Conservation (phyloP, 2,113 vertebrate genomes). For the Pluvialis apricaria region DNA sequence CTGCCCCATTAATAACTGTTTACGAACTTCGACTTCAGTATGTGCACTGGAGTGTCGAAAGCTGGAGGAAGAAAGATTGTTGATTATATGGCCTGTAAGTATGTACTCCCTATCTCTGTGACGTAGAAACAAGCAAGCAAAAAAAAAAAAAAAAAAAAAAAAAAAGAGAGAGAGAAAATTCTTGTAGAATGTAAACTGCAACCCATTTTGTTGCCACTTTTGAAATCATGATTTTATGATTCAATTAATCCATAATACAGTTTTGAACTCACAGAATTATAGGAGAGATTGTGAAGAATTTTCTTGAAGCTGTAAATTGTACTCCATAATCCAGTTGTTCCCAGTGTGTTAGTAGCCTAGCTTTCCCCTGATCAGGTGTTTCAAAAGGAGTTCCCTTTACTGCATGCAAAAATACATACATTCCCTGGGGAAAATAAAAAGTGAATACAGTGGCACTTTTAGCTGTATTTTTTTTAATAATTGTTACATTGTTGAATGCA, state of each 20-base stretch:
- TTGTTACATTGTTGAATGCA: not conserved
- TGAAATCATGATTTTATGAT: not conserved
- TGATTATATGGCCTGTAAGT: not conserved
- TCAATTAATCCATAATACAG: not conserved
- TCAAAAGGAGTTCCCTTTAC: conserved; percentile 98
- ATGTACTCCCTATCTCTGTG: not conserved
- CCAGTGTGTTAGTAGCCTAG: conserved; percentile 96
- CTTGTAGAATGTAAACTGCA: not conserved
- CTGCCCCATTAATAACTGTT: not conserved
- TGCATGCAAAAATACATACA: conserved; percentile 98
- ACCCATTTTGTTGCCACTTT: not conserved
- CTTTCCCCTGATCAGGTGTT: conserved; percentile 97
- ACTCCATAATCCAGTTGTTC: conserved; percentile 97
- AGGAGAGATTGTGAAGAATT: conserved; percentile 98
- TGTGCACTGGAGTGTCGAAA: not conserved
- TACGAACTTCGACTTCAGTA: not conserved
- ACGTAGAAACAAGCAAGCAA: not conserved
- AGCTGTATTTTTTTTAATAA: not conserved
- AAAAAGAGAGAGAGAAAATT: not conserved
- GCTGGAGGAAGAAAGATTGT: not conserved
- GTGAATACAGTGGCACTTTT: not conserved
- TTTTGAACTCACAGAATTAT: conserved; percentile 90
- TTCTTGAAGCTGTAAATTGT: conserved; percentile 96
- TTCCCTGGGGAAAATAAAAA: conserved; percentile 79
- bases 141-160: not conserved